Conservation (phyloP, 2,113 vertebrate genomes). For the Chaetura pelagica region DNA sequence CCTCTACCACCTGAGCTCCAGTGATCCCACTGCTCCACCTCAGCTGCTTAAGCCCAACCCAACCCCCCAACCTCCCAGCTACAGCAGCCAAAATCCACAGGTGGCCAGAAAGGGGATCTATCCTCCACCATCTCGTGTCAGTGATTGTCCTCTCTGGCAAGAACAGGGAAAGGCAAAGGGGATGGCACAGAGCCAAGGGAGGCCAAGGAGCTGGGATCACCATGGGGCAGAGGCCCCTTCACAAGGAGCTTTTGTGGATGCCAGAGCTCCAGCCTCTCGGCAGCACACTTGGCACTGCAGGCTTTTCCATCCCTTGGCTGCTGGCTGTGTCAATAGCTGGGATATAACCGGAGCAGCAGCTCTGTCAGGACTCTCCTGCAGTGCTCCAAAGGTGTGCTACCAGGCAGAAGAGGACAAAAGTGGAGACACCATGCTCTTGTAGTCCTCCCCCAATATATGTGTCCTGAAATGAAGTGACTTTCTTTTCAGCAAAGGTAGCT, state of each 20-base stretch:
- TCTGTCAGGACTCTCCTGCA: not conserved
- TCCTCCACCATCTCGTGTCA: not conserved
- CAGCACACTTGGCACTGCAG: not conserved
- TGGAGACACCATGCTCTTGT: fast-evolving
- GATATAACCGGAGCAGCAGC: not conserved
- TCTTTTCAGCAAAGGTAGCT: not conserved
- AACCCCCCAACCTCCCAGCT: not conserved
- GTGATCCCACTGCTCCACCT: not conserved
- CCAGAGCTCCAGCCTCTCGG: fast-evolving
- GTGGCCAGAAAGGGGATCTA: not conserved
- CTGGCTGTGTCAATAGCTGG: not conserved
- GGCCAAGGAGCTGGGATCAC: not conserved
- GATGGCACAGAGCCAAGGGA: slow-evolving; percentile 22
- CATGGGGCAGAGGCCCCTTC: not conserved
- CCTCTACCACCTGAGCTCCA: not conserved
- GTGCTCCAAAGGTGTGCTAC: not conserved
- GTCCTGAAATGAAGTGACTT: fast-evolving
- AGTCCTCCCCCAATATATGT: not conserved
- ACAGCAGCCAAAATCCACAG: not conserved
- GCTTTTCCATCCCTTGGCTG: not conserved
- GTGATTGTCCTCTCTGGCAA: not conserved
- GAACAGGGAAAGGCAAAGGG: slow-evolving; percentile 61
- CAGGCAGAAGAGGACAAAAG: not conserved
- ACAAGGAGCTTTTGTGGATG: slow-evolving; percentile 32
- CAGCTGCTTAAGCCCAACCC: not conserved